These are phyloP conservation scores for Dromas ardeola DNA, from an alignment of 2,113 vertebrate species.

Conservation along the genomic window DNA sequence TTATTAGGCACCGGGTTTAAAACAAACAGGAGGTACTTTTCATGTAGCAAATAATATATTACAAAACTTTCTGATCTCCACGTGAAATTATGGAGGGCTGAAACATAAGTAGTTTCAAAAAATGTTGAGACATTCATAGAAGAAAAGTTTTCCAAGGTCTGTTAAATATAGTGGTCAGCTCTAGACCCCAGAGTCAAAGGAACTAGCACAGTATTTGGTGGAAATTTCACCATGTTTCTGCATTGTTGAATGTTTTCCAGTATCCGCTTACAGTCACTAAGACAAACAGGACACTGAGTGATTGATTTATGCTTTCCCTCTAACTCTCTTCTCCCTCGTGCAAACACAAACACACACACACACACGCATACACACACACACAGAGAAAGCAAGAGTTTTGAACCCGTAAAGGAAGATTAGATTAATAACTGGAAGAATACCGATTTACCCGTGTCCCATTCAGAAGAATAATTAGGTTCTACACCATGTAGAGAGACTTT, in stretches of 20 bases:
- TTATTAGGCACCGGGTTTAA: background rate
- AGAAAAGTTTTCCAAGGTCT: background rate
- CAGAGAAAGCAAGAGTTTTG: background rate
- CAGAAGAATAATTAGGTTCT: background rate
- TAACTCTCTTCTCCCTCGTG: background rate
- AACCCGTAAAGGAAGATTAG: background rate
- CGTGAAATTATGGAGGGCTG: background rate
- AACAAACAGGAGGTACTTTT: background rate
- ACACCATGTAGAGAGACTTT: background rate
- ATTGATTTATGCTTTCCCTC: background rate
- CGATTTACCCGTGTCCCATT: background rate
- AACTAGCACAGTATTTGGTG: background rate
- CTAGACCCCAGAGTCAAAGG: background rate
- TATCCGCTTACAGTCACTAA: background rate
- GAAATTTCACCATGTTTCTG: background rate
- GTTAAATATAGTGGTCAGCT: background rate
- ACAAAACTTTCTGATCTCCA: background rate
- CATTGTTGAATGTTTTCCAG: background rate
- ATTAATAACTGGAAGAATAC: background rate
- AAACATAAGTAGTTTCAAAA: background rate
- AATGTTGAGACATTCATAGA: background rate
- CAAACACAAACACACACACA: background rate
- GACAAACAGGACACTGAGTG: background rate
- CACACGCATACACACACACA: no score
- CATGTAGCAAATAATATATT: background rate